phyloP scores from a whole-genome alignment of 2,797 vertebrate genomes.

The Nannoperca australis region DNA sequence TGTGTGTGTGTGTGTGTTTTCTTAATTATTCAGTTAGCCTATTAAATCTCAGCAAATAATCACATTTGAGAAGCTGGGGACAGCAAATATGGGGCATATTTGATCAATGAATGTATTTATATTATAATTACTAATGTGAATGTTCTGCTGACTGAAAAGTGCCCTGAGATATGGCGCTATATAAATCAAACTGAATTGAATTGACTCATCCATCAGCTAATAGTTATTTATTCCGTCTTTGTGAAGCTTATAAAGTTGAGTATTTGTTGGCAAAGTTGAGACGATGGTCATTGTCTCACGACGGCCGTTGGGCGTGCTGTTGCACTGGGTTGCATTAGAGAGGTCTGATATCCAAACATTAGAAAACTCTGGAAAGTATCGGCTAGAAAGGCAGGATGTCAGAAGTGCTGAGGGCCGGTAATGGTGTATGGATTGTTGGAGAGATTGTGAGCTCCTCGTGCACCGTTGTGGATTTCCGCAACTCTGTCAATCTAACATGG shows the following conservation, averaged over 20 bases:
- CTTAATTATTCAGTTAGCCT: not conserved
- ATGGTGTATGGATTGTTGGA: slow-evolving; percentile 6
- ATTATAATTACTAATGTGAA: too few species aligned
- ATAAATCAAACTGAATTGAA: too few species aligned
- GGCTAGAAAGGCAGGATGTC: slow-evolving; percentile 4
- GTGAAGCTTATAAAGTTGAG: not conserved
- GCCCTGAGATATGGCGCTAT: too few species aligned
- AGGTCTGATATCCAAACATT: not conserved
- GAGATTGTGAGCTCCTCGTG: slow-evolving; percentile 11
- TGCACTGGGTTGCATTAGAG: not conserved
- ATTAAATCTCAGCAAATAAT: not conserved
- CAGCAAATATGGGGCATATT: not conserved
- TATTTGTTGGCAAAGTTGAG: not conserved
- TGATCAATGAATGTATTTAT: not conserved
- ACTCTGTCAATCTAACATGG: slow-evolving; percentile 9
- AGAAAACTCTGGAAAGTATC: not conserved
- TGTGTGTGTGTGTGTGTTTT: slow-evolving; percentile 20
- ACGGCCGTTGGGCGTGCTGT: not conserved
- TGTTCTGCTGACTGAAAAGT: not conserved
- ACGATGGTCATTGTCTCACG: too few species aligned
- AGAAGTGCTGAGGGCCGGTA: slow-evolving; percentile 17
- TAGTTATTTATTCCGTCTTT: not conserved
- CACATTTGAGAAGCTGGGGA: not conserved
- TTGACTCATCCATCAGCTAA: too few species aligned
- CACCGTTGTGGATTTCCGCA: not conserved